Evolutionary conservation across 1,140 invertebrate species (phyloP), one percentile per base, ranked within the genome.

Genomic region (Eufriesea mexicana): DNA sequence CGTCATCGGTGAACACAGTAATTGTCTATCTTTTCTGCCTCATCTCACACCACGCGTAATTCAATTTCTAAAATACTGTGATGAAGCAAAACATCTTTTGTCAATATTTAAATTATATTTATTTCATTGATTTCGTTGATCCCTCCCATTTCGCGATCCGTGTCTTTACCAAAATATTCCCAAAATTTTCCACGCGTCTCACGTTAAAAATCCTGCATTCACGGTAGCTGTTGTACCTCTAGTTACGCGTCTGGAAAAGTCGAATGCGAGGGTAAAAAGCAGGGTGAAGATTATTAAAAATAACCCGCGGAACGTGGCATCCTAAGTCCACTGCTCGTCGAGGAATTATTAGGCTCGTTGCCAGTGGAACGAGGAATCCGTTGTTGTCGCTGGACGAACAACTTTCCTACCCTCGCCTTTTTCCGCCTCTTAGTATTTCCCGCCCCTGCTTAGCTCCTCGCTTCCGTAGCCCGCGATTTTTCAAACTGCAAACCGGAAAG

Each of bases 271-370:
- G 28, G 68, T 7, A 49, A 55, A 70, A 12, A 35, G 54, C 55
- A 55, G 45, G 64, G 0, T 18, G 45, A 64, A 35, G 47, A 81
- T 75, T 70, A 57, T 75, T 83, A 71, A 82, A 54, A 85, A 55
- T 66, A 57, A 83, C 71, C 51, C 42, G 59, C 45, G 5, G 10
- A 57, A 68, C 64, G 20, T 59, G 14, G 57, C 75, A 14, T 49
- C 49, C 45, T 83, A 80, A 84, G 62, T 20, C 66, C 55, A 18
- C 55, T 35, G 51, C 35, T 67, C 49, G 42, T 61, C 23, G 49
- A 64, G 51, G 35, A 55, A 59, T 54, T 67, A 80, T 45, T 28
- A 61, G 10, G 20, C 45, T 71, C 49, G 10, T 23, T 42, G 61
- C 75, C 72, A 49, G 16, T 51, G 16, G 68, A 70, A 49, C 35